phyloP scores from a whole-genome alignment of 1,140 invertebrate genomes.

The Drosophila pectinifera region DNA sequence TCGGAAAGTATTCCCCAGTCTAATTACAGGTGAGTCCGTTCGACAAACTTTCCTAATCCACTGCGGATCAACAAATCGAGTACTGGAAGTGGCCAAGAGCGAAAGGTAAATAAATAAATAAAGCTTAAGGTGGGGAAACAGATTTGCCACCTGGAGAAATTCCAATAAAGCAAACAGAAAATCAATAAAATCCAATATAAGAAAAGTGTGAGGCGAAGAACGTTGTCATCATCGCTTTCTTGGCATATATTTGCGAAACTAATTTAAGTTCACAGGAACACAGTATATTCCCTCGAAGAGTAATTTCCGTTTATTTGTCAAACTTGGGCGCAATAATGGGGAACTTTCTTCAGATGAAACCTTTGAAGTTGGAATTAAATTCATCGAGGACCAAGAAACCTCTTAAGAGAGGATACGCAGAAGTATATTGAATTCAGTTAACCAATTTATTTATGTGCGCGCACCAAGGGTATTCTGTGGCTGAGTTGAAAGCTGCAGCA shows the following conservation, averaged over 20 bases:
- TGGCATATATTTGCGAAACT: slow-evolving; percentile 31
- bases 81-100: slow-evolving; percentile 5
- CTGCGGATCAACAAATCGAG: slow-evolving; percentile 11
- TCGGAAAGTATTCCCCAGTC: slow-evolving; percentile 29
- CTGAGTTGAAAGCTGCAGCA: background rate
- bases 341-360: background rate
- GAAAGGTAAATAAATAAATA: slow-evolving; percentile 22
- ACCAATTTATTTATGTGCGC: background rate
- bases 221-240: slow-evolving; percentile 13
- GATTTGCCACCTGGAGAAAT: slow-evolving; percentile 18
- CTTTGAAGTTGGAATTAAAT: slow-evolving; percentile 1
- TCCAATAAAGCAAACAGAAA: slow-evolving; percentile 25
- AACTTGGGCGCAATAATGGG: background rate
- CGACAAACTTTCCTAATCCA: slow-evolving; percentile 25
- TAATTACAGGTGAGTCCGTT: slow-evolving; percentile 38
- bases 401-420: background rate
- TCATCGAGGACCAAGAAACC: background rate
- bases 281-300: slow-evolving; percentile 3
- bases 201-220: slow-evolving; percentile 14
- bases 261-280: slow-evolving; percentile 10
- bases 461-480: background rate
- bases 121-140: background rate
- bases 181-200: slow-evolving; percentile 43
- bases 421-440: background rate
- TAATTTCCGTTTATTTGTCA: slow-evolving; percentile 21